phyloP scores from a whole-genome alignment of 2,888 invertebrate genomes.

The Acleris sparsana region DNA sequence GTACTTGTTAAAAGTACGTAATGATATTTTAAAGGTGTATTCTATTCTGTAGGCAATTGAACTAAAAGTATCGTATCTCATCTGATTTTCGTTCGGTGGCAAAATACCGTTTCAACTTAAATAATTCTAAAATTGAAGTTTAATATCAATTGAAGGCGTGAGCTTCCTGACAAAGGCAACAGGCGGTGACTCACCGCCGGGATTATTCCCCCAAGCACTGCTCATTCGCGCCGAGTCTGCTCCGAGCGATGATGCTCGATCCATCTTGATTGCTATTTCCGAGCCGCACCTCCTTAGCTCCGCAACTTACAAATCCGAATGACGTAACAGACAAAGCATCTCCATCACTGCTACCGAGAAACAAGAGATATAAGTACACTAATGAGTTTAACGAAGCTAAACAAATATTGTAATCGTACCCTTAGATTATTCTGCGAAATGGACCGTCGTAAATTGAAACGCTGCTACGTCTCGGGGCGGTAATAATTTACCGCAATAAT shows the following conservation, averaged over 20 bases:
- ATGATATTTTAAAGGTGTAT: no score
- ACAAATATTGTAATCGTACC: slow-evolving; percentile 20
- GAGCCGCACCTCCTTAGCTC: slow-evolving; percentile 49
- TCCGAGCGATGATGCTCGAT: slow-evolving; percentile 38
- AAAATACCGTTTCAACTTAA: background rate
- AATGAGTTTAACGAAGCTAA: slow-evolving; percentile 21
- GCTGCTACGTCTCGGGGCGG: background rate
- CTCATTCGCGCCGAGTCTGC: slow-evolving; percentile 20
- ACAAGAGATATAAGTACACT: slow-evolving; percentile 12
- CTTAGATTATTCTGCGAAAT: slow-evolving; percentile 16
- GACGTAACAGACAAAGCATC: slow-evolving; percentile 48
- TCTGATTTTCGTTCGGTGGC: background rate
- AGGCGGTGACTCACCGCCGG: slow-evolving; percentile 65
- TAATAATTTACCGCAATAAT: slow-evolving; percentile 10
- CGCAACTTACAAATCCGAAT: slow-evolving; percentile 40
- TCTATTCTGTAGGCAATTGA: no score
- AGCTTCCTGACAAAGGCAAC: slow-evolving; percentile 59
- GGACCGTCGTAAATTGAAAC: background rate
- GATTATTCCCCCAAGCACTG: slow-evolving; percentile 52
- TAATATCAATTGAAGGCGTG: slow-evolving; percentile 4
- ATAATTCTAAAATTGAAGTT: background rate
- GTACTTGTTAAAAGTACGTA: no score
- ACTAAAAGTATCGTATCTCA: no score
- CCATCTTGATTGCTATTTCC: slow-evolving; percentile 57
- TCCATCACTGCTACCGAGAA: slow-evolving; percentile 23